phyloP scores from a whole-genome alignment of 2,113 vertebrate species.

The Thymallus thymallus region DNA sequence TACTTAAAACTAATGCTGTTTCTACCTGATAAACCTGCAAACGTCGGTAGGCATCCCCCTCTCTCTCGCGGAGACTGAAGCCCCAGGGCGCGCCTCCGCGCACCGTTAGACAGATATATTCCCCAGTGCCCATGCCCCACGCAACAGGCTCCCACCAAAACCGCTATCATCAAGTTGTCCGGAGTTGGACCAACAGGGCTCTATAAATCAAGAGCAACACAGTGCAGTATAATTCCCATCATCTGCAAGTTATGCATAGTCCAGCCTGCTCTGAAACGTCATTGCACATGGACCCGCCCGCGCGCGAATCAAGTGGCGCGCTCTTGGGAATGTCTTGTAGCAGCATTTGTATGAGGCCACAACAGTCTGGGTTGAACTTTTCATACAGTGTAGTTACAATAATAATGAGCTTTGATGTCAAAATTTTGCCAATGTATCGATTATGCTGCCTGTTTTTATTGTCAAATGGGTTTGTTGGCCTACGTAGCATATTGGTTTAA shows the following conservation, averaged over 20 bases:
- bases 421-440: too few relatives aligned
- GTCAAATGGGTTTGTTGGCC: too few relatives aligned
- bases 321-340: too few relatives aligned
- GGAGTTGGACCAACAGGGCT: slow-evolving; percentile 34
- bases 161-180: slow-evolving; percentile 48
- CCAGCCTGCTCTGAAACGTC: slow-evolving; percentile 68
- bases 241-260: slow-evolving; percentile 39
- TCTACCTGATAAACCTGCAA: slow-evolving; percentile 88
- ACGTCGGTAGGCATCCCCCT: slow-evolving; percentile 77
- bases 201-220: slow-evolving; percentile 32
- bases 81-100: slow-evolving; percentile 92
- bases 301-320: neutral
- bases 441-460: too few relatives aligned
- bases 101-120: slow-evolving; percentile 90
- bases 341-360: neutral
- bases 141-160: slow-evolving; percentile 33
- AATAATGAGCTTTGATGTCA: neutral
- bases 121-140: slow-evolving; percentile 85
- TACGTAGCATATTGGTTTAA: neutral
- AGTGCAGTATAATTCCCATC: slow-evolving; percentile 54
- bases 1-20: neutral
- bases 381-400: neutral
- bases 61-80: slow-evolving; percentile 84
- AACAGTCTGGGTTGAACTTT: neutral
- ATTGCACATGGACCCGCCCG: slow-evolving; percentile 57